These are phyloP conservation scores for Horisme vitalbata DNA, from an alignment of 2,888 invertebrate genomes.

Conservation along the genomic window DNA sequence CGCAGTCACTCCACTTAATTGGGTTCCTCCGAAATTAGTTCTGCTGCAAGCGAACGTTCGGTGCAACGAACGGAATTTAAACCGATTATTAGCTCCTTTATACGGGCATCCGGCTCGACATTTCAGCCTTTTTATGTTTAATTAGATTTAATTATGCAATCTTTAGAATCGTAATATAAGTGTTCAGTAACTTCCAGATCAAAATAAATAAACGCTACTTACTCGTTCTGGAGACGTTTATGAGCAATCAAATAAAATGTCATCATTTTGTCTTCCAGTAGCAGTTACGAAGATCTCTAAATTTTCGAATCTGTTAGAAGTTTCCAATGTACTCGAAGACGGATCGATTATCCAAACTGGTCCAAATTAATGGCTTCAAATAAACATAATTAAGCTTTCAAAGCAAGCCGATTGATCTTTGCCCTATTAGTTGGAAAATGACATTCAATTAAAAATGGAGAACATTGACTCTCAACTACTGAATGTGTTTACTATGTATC, in stretches of 20 bases:
- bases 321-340: constrained; percentile 52
- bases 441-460: constrained; percentile 65
- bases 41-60: constrained; percentile 44
- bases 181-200: constrained; percentile 34
- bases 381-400: constrained; percentile 79
- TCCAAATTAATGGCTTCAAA: constrained; percentile 67
- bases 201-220: constrained; percentile 31
- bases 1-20: constrained; percentile 77
- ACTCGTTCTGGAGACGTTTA: constrained; percentile 42
- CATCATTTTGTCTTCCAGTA: constrained; percentile 46
- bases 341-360: constrained; percentile 67
- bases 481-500: constrained; percentile 20
- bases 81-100: constrained; percentile 53
- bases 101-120: constrained; percentile 39
- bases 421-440: constrained; percentile 62
- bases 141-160: constrained; percentile 41
- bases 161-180: constrained; percentile 35
- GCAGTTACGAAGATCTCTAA: constrained; percentile 44
- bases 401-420: constrained; percentile 68
- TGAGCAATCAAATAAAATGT: constrained; percentile 49
- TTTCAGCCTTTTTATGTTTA: constrained; percentile 37
- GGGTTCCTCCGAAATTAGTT: constrained; percentile 65
- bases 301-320: constrained; percentile 44
- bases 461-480: constrained; percentile 47
- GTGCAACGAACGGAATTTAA: constrained; percentile 49